phyloP scores from a whole-genome alignment of 1,140 invertebrate genomes.

The Tetramorium simillimum region DNA sequence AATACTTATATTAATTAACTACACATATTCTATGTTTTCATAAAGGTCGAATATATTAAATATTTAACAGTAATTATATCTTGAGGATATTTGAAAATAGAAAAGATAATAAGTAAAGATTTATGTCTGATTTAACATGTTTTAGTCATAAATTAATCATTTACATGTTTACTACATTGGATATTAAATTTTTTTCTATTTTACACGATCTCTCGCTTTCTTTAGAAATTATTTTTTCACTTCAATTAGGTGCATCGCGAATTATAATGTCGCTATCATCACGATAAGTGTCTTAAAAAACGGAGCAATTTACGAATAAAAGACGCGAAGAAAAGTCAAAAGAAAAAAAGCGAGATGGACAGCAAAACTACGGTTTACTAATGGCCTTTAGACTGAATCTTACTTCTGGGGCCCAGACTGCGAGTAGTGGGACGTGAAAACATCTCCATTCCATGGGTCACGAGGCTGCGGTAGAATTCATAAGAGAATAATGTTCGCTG shows the following conservation, averaged over 20 bases:
- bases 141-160: background rate
- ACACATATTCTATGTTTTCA: background rate
- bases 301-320: conserved; percentile 34
- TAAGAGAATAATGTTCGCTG: conserved; percentile 76
- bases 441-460: conserved; percentile 74
- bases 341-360: conserved; percentile 43
- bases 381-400: conserved; percentile 51
- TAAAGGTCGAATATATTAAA: background rate
- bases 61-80: background rate
- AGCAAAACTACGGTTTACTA: conserved; percentile 64
- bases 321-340: conserved; percentile 44
- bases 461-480: conserved; percentile 72
- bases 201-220: background rate
- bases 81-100: background rate
- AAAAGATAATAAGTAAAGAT: background rate
- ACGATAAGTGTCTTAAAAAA: conserved; percentile 7
- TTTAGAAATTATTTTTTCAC: background rate
- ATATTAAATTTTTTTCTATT: background rate
- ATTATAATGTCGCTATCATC: conserved; percentile 26
- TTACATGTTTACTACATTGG: background rate
- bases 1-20: background rate
- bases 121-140: background rate
- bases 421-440: conserved; percentile 68
- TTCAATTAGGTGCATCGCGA: background rate
- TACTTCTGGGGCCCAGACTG: conserved; percentile 30